Percentiles rank a stretch among this genome's conserved stretches.
phyloP scores from a whole-genome alignment of 1,140 invertebrate species.

The Heliconius melpomene region DNA sequence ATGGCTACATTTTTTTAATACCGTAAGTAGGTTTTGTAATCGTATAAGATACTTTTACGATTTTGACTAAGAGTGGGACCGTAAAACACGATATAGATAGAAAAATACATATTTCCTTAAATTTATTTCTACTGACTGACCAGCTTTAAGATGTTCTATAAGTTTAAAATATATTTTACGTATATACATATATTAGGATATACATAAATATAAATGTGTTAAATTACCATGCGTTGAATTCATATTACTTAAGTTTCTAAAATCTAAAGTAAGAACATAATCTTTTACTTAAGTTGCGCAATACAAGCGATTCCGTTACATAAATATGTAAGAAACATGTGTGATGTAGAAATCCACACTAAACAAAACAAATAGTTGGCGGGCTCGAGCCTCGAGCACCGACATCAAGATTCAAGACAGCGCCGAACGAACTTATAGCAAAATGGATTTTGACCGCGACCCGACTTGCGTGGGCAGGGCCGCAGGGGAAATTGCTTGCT shows the following conservation, averaged over 20 bases:
- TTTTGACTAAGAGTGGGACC: not conserved
- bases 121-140: not conserved
- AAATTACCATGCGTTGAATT: not conserved
- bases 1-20: not conserved
- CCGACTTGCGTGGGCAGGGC: conserved; percentile 43
- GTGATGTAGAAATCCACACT: not conserved
- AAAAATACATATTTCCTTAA: not conserved
- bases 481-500: conserved; percentile 45
- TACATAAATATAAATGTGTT: not conserved
- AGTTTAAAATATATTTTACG: no score
- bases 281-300: not conserved
- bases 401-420: conserved; percentile 40
- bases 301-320: conserved; percentile 8
- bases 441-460: conserved; percentile 50
- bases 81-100: not conserved
- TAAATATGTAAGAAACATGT: conserved; percentile 11
- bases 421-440: conserved; percentile 36
- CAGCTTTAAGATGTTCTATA: no score
- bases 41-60: not conserved
- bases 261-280: not conserved
- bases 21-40: not conserved
- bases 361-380: conserved; percentile 26
- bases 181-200: no score
- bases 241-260: not conserved
- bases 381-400: conserved; percentile 20